phyloP scores from a whole-genome alignment of 2,888 invertebrate genomes.

The Euphydryas editha region DNA sequence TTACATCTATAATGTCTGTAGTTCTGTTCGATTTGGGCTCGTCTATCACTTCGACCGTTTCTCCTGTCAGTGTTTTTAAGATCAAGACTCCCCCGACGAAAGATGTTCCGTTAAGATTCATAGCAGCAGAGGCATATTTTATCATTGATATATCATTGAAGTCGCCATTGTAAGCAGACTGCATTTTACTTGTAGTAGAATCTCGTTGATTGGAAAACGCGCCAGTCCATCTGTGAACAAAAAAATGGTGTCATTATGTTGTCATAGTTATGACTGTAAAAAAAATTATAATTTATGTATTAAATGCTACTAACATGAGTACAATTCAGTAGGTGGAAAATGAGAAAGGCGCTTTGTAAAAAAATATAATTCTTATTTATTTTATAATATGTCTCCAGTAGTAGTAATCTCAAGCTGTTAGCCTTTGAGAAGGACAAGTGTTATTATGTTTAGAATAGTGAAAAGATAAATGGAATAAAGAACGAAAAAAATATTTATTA shows the following conservation, averaged over 20 bases:
- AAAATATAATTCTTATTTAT: too few relatives aligned
- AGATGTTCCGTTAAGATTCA: conserved; percentile 66
- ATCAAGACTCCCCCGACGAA: conserved; percentile 67
- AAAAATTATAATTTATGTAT: too few relatives aligned
- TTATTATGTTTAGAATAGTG: too few relatives aligned
- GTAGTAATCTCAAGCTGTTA: too few relatives aligned
- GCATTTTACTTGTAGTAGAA: conserved; percentile 53
- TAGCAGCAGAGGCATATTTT: conserved; percentile 61
- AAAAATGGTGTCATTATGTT: conserved; percentile 7
- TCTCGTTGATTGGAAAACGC: conserved; percentile 31
- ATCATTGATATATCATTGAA: conserved; percentile 50
- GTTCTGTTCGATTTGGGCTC: conserved; percentile 73
- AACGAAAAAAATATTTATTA: too few relatives aligned
- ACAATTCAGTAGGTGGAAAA: too few relatives aligned
- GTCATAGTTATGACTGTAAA: too few relatives aligned
- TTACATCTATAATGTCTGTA: conserved; percentile 85
- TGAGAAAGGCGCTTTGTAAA: too few relatives aligned
- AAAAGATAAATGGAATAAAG: too few relatives aligned
- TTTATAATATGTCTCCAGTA: too few relatives aligned
- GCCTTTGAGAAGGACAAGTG: too few relatives aligned
- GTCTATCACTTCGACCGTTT: conserved; percentile 72
- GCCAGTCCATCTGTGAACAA: conserved; percentile 66
- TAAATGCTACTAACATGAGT: too few relatives aligned
- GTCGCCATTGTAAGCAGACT: conserved; percentile 52
- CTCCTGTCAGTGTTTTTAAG: conserved; percentile 73